Conservation (phyloP, 1,140 invertebrate genomes). For the Meteorus sp. region DNA sequence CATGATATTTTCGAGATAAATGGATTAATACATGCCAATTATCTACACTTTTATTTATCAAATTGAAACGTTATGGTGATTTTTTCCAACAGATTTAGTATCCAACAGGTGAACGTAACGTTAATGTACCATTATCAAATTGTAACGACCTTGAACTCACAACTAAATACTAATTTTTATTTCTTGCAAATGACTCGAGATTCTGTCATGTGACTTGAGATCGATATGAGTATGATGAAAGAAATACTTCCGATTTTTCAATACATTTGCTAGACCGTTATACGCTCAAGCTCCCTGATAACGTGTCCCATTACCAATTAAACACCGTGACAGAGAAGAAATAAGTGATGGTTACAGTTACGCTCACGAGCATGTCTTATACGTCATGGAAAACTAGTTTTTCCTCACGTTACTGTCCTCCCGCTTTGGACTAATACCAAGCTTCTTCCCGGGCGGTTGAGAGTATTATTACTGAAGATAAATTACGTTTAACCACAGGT, state of each 20-base stretch:
- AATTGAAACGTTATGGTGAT: no score
- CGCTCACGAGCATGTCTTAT: conserved; percentile 26
- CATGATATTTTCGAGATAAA: no score
- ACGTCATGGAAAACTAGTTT: conserved; percentile 9
- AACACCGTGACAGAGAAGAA: conserved; percentile 28
- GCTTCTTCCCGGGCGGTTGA: conserved; percentile 7
- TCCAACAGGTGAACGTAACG: no score
- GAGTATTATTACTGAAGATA: conserved; percentile 46
- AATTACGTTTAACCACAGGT: conserved; percentile 39
- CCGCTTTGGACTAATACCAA: conserved; percentile 26
- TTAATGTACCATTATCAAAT: no score
- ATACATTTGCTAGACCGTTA: neutral
- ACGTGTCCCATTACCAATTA: conserved; percentile 46
- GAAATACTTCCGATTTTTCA: neutral
- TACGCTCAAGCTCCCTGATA: neutral
- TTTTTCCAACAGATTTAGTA: no score
- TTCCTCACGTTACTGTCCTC: conserved; percentile 31
- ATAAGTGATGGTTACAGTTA: conserved; percentile 52
- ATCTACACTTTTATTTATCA: no score
- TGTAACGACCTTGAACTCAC: no score
- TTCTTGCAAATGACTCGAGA: no score
- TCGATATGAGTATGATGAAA: neutral
- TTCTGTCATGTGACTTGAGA: no score
- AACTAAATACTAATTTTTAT: no score
- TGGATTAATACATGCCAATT: no score